phyloP scores from a whole-genome alignment of 1,140 invertebrate genomes.

The Neodiprion lecontei region DNA sequence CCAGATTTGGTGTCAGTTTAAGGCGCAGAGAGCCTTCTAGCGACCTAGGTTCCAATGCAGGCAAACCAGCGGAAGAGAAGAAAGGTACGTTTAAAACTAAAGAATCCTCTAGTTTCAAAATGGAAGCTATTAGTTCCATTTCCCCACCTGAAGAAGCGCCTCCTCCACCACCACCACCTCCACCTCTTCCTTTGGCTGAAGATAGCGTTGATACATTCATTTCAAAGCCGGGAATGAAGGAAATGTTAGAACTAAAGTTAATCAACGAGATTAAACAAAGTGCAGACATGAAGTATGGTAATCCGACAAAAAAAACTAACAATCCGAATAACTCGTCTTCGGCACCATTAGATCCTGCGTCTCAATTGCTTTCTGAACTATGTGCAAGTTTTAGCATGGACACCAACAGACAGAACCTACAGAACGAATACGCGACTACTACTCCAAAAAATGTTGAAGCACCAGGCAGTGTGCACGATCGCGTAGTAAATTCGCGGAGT shows the following conservation, averaged over 20 bases:
- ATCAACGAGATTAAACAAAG: conserved; percentile 83
- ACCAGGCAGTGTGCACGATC: not conserved
- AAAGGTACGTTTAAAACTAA: conserved; percentile 43
- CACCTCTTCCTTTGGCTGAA: conserved; percentile 38
- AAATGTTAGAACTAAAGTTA: conserved; percentile 80
- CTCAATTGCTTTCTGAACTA: conserved; percentile 79
- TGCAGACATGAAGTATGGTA: conserved; percentile 67
- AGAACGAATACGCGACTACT: conserved; percentile 52
- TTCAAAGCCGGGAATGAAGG: conserved; percentile 69
- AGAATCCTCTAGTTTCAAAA: conserved; percentile 44
- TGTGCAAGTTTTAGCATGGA: conserved; percentile 59
- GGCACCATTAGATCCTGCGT: conserved; percentile 66
- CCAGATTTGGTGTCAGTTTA: conserved; percentile 74
- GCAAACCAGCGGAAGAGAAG: conserved; percentile 40
- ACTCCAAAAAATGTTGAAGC: conserved; percentile 38
- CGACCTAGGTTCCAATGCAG: conserved; percentile 57
- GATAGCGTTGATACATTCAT: conserved; percentile 42
- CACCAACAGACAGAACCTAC: conserved; percentile 34
- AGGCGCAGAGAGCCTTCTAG: conserved; percentile 68
- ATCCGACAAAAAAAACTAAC: conserved; percentile 37
- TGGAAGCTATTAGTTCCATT: conserved; percentile 9
- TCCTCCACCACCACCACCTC: conserved; percentile 38
- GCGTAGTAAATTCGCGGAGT: not conserved
- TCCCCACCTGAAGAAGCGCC: conserved; percentile 25
- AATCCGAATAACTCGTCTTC: conserved; percentile 34